A percentile compares a stretch with the other conserved stretches of the same genome.
Evolutionary conservation across 2,888 invertebrate species (phyloP).

Genomic region (Prosopocoilus inquinatus): DNA sequence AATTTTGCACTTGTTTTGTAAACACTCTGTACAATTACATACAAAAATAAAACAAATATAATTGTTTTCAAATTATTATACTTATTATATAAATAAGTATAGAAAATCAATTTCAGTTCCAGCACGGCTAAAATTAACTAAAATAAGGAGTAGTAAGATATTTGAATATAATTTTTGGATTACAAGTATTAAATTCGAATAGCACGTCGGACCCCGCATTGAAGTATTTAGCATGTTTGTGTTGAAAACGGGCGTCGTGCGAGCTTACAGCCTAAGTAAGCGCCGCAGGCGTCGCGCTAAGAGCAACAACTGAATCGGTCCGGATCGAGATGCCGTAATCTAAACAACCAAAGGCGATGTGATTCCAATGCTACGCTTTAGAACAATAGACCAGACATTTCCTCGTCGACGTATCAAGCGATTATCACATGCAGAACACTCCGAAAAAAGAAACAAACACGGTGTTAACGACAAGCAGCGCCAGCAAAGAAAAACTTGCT

Average conservation of each 20-base stretch:
- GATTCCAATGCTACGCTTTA: conserved; percentile 38
- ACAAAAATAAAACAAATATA: no score
- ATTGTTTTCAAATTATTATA: no score
- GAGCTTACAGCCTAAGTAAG: conserved; percentile 36
- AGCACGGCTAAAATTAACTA: no score
- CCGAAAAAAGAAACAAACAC: not conserved
- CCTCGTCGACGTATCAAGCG: not conserved
- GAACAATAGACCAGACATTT: conserved; percentile 19
- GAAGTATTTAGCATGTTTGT: conserved; percentile 44
- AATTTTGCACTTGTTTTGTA: no score
- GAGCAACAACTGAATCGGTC: conserved; percentile 43
- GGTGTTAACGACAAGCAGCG: not conserved
- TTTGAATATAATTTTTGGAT: not conserved
- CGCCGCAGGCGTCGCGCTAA: conserved; percentile 38
- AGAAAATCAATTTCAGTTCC: no score
- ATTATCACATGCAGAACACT: not conserved
- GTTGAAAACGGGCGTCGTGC: conserved; percentile 36
- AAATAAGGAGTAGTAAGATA: no score
- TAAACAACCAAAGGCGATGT: conserved; percentile 44
- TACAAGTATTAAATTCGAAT: not conserved
- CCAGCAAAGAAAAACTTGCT: not conserved
- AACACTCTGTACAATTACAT: no score
- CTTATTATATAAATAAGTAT: no score
- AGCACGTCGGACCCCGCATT: conserved; percentile 15
- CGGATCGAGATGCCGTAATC: conserved; percentile 43